A percentile compares a stretch with the other conserved stretches of the same genome.
These are phyloP conservation scores for Tipula helvola DNA, from an alignment of 2,888 invertebrate genomes.

Conservation along the genomic window DNA sequence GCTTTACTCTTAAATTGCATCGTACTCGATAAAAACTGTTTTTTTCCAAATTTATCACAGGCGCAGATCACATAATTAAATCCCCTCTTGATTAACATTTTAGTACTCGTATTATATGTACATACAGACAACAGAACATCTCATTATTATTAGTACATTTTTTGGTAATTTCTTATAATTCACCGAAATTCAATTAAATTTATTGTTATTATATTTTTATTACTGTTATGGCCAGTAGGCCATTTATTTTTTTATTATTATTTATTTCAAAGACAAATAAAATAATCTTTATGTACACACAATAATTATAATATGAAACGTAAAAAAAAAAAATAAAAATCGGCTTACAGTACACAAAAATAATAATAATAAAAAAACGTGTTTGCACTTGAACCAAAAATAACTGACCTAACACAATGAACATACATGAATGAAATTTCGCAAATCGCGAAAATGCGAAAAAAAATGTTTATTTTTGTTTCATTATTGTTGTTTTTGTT, in stretches of 20 bases:
- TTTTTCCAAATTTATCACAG: too few relatives aligned
- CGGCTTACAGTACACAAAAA: background rate
- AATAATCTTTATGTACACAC: background rate
- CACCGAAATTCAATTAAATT: background rate
- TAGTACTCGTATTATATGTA: too few relatives aligned
- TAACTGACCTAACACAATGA: background rate
- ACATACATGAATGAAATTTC: background rate
- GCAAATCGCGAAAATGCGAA: background rate
- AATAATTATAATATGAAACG: too few relatives aligned
- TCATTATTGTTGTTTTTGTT: background rate
- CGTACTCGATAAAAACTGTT: too few relatives aligned
- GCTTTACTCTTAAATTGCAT: too few relatives aligned
- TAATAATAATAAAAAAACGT: background rate
- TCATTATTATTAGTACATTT: background rate
- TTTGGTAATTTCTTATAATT: background rate
- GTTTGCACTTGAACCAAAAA: slow-evolving; percentile 4
- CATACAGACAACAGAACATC: background rate
- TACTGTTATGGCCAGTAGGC: background rate
- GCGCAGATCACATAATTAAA: too few relatives aligned
- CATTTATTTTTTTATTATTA: background rate
- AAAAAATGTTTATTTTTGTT: background rate
- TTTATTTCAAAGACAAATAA: background rate
- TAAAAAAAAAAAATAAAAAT: background rate
- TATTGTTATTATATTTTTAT: background rate
- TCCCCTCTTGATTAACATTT: too few relatives aligned